Evolutionary conservation across 2,113 vertebrate genomes (phyloP).

Genomic region (Haplotaxodon microlepis): DNA sequence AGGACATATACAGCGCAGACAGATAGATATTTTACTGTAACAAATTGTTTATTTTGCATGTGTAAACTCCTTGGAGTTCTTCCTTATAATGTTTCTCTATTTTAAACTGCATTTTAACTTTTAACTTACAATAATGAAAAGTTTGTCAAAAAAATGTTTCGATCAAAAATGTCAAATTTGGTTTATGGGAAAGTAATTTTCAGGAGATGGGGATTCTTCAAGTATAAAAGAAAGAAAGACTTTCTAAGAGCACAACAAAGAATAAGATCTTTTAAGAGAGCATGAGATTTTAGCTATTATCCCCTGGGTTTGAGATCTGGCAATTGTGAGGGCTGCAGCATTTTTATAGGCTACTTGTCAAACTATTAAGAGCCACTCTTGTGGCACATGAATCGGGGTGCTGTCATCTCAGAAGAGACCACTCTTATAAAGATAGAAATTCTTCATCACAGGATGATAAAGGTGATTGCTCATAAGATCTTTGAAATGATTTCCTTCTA

Average conservation of each 20-base stretch:
- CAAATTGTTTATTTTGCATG: not conserved
- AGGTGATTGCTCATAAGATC: not conserved
- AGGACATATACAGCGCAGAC: rapidly evolving
- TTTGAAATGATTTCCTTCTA: not conserved
- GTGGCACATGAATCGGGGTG: not conserved
- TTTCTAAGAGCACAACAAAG: not conserved
- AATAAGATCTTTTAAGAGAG: not conserved
- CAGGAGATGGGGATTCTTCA: not conserved
- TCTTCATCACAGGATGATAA: not conserved
- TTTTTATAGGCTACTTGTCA: not conserved
- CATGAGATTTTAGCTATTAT: not conserved
- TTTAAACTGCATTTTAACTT: not conserved
- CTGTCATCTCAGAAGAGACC: not conserved
- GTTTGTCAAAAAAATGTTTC: not conserved
- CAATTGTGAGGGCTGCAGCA: not conserved
- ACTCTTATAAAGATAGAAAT: rapidly evolving
- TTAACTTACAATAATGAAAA: not conserved
- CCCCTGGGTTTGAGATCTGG: not conserved
- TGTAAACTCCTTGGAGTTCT: not conserved
- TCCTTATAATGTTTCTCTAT: not conserved
- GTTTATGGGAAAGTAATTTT: not conserved
- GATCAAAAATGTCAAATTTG: not conserved
- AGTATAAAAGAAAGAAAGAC: not conserved
- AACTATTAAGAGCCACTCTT: not conserved
- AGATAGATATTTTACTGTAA: not conserved